phyloP scores from a whole-genome alignment of 2,113 vertebrate species.

The Centropus unirufus region DNA sequence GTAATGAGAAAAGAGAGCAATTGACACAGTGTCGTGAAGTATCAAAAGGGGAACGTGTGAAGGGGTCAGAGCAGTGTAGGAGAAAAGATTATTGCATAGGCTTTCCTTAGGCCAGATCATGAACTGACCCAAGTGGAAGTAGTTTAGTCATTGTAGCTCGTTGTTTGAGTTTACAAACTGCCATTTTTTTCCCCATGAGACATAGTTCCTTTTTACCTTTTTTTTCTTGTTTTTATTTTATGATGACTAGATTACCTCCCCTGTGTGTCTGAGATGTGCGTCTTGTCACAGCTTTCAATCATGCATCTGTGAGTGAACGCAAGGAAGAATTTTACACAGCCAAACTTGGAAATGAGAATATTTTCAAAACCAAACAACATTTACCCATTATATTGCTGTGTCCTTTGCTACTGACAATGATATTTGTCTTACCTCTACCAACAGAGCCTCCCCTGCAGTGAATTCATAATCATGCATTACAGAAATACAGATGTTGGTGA shows the following conservation, averaged over 20 bases:
- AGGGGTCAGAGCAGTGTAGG: background rate
- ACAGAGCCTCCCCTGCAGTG: background rate
- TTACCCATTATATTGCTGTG: background rate
- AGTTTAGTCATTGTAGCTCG: background rate
- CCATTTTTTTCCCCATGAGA: background rate
- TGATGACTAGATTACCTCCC: background rate
- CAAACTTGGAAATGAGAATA: background rate
- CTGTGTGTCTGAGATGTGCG: background rate
- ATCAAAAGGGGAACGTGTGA: background rate
- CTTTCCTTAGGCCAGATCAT: background rate
- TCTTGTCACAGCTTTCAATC: constrained; percentile 40
- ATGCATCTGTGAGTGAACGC: background rate
- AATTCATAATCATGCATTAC: background rate
- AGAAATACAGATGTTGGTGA: background rate
- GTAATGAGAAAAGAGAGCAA: background rate
- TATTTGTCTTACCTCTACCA: background rate
- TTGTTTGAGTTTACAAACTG: background rate
- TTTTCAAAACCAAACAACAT: background rate
- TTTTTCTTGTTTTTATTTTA: constrained; percentile 8
- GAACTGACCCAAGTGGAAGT: background rate
- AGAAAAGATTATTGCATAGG: background rate
- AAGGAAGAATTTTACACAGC: background rate
- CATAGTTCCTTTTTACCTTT: background rate
- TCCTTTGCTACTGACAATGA: background rate
- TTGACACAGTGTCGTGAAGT: background rate